Evolutionary conservation across 2,113 vertebrate species (phyloP).

Genomic region (Daboia siamensis): DNA sequence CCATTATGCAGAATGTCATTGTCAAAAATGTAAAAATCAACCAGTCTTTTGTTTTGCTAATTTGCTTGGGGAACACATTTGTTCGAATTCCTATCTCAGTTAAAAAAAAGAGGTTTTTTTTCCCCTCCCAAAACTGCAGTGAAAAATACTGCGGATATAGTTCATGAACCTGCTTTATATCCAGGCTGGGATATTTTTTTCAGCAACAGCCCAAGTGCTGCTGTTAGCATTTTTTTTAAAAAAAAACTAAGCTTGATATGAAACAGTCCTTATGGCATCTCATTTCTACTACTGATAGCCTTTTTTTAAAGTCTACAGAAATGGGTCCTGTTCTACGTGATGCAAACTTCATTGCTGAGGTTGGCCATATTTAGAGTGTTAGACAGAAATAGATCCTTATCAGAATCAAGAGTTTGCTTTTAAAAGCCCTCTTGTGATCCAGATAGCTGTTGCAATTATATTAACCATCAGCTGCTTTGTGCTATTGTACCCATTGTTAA

Average conservation of each 20-base stretch:
- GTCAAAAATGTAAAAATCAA: constrained; percentile 16
- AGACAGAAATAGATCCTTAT: constrained; percentile 10
- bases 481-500: neutral
- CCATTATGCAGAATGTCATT: neutral
- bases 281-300: neutral
- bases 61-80: constrained; percentile 17
- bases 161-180: constrained; percentile 21
- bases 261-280: constrained; percentile 4
- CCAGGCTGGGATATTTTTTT: constrained; percentile 22
- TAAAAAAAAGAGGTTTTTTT: neutral
- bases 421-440: neutral
- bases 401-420: constrained; percentile 3
- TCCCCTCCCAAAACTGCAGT: neutral
- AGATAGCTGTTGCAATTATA: neutral
- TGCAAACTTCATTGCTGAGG: neutral
- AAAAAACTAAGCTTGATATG: constrained; percentile 13
- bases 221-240: constrained; percentile 1
- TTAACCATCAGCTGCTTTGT: neutral
- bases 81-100: constrained; percentile 39
- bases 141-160: neutral
- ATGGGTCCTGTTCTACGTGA: neutral
- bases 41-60: constrained; percentile 24
- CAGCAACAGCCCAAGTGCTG: constrained; percentile 39
- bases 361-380: constrained; percentile 13
- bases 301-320: constrained; percentile 3